Conservation (phyloP, 2,113 vertebrate genomes). For the Vimba vimba region DNA sequence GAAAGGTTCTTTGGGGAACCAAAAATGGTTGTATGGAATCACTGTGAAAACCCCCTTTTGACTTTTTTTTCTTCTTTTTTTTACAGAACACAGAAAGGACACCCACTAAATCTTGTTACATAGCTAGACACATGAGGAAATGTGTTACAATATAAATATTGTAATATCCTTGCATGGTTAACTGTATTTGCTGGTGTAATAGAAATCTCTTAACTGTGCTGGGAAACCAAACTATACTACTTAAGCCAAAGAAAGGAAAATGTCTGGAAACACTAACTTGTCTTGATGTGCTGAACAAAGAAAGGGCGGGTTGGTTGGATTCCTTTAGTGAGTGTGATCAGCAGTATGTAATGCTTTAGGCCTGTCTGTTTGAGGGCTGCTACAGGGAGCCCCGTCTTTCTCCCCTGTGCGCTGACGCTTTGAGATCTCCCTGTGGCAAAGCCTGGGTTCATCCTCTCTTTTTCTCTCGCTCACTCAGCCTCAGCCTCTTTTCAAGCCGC, state of each 20-base stretch:
- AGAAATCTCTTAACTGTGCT: not conserved
- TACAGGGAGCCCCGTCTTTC: conserved; percentile 34
- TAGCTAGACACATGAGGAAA: not conserved
- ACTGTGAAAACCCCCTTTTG: too few species aligned
- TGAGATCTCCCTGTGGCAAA: conserved; percentile 38
- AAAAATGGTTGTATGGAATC: too few species aligned
- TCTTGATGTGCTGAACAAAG: conserved; percentile 30
- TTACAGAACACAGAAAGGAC: not conserved
- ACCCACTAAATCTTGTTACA: not conserved
- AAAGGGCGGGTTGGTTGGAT: not conserved
- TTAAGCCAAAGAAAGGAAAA: conserved; percentile 25
- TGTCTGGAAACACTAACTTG: not conserved
- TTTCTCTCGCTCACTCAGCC: not conserved
- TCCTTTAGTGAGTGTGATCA: not conserved
- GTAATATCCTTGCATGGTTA: not conserved
- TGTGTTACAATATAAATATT: not conserved
- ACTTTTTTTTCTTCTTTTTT: too few species aligned
- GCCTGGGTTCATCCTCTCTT: conserved; percentile 37
- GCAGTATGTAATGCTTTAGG: conserved; percentile 23
- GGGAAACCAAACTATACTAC: not conserved
- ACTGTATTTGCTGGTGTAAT: not conserved
- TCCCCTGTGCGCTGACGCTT: conserved; percentile 27
- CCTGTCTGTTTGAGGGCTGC: conserved; percentile 30
- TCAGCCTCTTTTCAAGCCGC: conserved; percentile 27
- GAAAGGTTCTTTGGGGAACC: too few species aligned